Base-by-base conservation (phyloP, 2,113 vertebrate genomes). In the Ploceus nigricollis region DNA sequence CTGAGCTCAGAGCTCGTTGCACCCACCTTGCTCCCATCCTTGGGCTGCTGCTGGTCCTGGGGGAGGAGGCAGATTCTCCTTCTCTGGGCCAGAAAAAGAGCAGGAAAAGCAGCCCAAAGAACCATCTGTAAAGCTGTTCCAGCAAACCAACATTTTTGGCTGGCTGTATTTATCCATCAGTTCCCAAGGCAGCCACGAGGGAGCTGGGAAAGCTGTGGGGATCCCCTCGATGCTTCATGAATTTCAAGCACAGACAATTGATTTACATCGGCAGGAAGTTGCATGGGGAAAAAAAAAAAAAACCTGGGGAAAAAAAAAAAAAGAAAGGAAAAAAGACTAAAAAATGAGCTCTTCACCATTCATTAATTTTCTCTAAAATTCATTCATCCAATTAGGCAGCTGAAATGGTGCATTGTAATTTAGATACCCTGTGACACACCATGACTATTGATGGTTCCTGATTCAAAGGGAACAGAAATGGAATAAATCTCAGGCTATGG, bases 361-460 rank as follows among this genome's bases (percentile, higher is more conserved):
- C 96, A 95, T 97, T 96, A 94, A 84, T 95, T 96, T 79, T 58
- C 56, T 95, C 91, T 69, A 71, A 75, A 96, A 96, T 94, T 94
- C 96, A 91, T 91, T 94, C 95, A 96, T 89, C 80, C 91, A 94
- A 94, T 95, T 94, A 94, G 73, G 95, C 87, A 96, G 94, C 93
- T 92, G 93, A 92, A 95, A 95, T 86, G 81, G 77, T 10, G 93
- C 6, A 48, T 71, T 91, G 89, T 94, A 89, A 96, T 91, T 96
- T 48, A 63, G 94, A 45, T 45, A 87, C 83, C 95, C 87, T 22
- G 95, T 72, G 91, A 96, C 91, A 91, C 87, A 35, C 81, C 89
- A 3, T 27, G 93, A 87, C 91, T 92, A 7, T 35, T 84, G 95
- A 95, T 84, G 91, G 83, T 1, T 82, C 81, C 78, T 2, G 20